Conservation (phyloP, 2,888 invertebrate species). For the Caenorhabditis sp. region DNA sequence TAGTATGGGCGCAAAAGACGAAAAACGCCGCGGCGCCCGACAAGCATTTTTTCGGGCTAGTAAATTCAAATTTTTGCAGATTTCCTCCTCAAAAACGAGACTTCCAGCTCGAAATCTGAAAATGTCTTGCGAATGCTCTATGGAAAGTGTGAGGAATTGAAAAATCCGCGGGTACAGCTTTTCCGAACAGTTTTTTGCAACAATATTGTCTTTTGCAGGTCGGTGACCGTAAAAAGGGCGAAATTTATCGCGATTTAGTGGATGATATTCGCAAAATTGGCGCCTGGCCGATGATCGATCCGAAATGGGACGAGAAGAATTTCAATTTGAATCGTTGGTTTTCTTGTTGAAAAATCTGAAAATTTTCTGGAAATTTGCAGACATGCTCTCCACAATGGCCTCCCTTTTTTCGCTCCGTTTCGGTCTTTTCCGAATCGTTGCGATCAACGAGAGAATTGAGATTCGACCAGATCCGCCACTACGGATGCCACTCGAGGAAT, state of each 20-base stretch:
- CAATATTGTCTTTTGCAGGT: not conserved
- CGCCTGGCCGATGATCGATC: constrained; percentile 18
- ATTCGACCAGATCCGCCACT: not conserved
- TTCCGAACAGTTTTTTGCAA: too few relatives aligned
- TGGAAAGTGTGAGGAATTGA: not conserved
- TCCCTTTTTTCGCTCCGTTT: not conserved
- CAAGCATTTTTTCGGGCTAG: too few relatives aligned
- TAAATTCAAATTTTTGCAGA: too few relatives aligned
- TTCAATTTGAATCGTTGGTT: constrained; percentile 18
- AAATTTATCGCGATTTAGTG: not conserved
- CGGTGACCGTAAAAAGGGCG: not conserved
- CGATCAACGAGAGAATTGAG: constrained; percentile 5
- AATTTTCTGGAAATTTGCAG: not conserved
- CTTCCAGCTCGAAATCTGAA: constrained; percentile 11
- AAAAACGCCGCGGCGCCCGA: too few relatives aligned
- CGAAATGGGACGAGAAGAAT: constrained; percentile 5
- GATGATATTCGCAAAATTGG: constrained; percentile 24
- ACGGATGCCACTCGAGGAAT: constrained; percentile 9
- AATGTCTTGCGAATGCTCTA: constrained; percentile 3
- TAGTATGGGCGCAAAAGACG: not conserved
- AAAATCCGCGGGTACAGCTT: not conserved
- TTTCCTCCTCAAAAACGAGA: constrained; percentile 4
- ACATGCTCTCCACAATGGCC: constrained; percentile 26
- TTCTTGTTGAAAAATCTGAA: not conserved
- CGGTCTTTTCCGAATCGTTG: constrained; percentile 11